phyloP scores from a whole-genome alignment of 2,113 vertebrate species.

The Chunga burmeisteri region DNA sequence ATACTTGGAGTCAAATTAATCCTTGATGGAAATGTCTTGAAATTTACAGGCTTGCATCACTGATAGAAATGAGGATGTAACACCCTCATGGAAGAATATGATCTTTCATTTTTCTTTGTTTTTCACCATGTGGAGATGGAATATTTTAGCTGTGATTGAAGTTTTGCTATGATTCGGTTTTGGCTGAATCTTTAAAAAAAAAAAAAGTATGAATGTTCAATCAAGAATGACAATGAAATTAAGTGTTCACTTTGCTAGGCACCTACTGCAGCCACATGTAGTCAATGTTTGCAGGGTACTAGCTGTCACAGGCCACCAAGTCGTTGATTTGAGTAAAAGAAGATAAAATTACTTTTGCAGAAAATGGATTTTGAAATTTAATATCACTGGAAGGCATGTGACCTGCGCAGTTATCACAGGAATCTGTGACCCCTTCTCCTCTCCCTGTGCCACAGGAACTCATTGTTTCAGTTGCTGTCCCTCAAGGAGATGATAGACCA shows the following conservation, averaged over 20 bases:
- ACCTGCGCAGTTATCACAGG: background rate
- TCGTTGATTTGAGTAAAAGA: background rate
- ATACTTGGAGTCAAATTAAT: background rate
- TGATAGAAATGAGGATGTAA: background rate
- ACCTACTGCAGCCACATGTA: background rate
- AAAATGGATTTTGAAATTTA: background rate
- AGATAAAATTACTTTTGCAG: background rate
- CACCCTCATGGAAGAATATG: background rate
- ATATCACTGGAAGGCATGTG: background rate
- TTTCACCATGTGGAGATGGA: background rate
- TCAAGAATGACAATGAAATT: background rate
- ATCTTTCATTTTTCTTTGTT: background rate
- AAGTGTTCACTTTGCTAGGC: background rate
- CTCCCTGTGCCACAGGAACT: background rate
- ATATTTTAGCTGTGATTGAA: background rate
- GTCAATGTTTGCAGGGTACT: rapidly evolving
- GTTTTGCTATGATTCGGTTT: background rate
- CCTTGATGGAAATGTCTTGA: background rate
- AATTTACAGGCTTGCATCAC: background rate
- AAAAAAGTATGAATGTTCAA: background rate
- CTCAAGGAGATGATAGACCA: background rate
- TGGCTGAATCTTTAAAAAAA: background rate
- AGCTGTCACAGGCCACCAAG: background rate
- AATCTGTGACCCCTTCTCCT: background rate
- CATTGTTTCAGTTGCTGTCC: background rate